Evolutionary conservation across 2,113 vertebrate genomes (phyloP).

Genomic region (Chitala chitala): DNA sequence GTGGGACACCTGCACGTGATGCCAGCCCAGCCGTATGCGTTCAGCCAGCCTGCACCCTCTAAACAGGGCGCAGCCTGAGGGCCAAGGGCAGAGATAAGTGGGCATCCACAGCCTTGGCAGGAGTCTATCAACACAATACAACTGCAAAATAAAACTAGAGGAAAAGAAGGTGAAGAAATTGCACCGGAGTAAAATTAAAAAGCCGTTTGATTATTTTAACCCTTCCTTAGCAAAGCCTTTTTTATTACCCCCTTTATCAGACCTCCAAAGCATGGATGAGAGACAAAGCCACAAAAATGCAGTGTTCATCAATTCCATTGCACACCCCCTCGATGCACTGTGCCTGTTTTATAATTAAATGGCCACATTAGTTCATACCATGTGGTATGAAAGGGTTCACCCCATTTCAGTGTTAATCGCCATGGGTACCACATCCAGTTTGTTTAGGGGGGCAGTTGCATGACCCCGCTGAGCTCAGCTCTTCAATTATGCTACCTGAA

Average conservation of each 20-base stretch:
- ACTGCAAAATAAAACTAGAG: no score
- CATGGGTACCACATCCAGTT: slow-evolving; percentile 66
- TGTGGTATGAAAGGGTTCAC: slow-evolving; percentile 80
- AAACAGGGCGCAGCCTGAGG: neutral
- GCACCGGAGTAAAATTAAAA: neutral
- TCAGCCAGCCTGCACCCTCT: no score
- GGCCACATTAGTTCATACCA: slow-evolving; percentile 82
- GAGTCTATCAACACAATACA: neutral
- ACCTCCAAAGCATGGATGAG: slow-evolving; percentile 33
- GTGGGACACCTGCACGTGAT: no score
- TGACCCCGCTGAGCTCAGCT: slow-evolving; percentile 86
- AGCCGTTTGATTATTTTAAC: neutral
- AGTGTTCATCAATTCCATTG: slow-evolving; percentile 76
- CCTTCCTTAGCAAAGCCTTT: neutral
- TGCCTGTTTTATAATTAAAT: slow-evolving; percentile 69
- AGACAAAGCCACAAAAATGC: slow-evolving; percentile 65
- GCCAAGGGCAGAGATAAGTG: neutral
- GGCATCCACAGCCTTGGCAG: no score
- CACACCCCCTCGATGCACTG: slow-evolving; percentile 53
- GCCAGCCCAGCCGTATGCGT: no score
- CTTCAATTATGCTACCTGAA: slow-evolving; percentile 81
- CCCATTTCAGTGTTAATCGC: slow-evolving; percentile 73
- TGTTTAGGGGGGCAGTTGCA: slow-evolving; percentile 54
- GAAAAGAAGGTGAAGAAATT: neutral
- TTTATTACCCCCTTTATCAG: neutral